Evolutionary conservation across 2,888 invertebrate genomes (phyloP).

Genomic region (Chrysolina americana): DNA sequence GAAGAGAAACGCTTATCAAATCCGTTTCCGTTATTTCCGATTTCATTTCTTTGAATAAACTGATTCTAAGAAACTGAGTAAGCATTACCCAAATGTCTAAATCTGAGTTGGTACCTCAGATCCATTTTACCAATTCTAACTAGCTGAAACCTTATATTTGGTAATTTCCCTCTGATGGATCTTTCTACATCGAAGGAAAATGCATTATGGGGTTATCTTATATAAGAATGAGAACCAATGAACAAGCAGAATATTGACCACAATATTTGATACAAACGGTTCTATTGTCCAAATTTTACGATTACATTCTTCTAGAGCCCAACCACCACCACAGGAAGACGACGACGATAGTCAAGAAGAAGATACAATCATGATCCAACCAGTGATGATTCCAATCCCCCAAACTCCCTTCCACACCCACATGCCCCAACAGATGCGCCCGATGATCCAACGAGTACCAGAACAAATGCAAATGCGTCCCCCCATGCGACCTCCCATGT

Average conservation of each 20-base stretch:
- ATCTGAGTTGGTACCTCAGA: too few species aligned
- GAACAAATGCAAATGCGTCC: conserved; percentile 41
- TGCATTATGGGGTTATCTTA: too few species aligned
- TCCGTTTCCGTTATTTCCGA: too few species aligned
- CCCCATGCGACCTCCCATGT: conserved; percentile 56
- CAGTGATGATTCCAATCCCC: conserved; percentile 68
- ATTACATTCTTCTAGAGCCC: conserved; percentile 46
- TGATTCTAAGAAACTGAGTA: too few species aligned
- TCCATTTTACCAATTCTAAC: too few species aligned
- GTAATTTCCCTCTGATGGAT: neutral
- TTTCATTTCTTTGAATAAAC: too few species aligned
- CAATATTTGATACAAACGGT: neutral
- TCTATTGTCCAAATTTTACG: conserved; percentile 8
- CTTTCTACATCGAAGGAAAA: neutral
- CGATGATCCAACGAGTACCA: conserved; percentile 49
- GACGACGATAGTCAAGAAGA: conserved; percentile 61
- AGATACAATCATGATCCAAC: conserved; percentile 69
- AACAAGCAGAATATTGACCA: too few species aligned
- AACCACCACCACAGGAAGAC: conserved; percentile 52
- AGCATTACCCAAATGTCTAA: too few species aligned
- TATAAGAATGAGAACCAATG: too few species aligned
- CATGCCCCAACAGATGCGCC: conserved; percentile 64
- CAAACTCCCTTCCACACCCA: conserved; percentile 66
- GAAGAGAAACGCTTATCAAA: too few species aligned
- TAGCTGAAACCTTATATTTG: too few species aligned